These are phyloP conservation scores for Notoglanidium macrostoma DNA, from an alignment of 2,797 vertebrate genomes.

Conservation along the genomic window DNA sequence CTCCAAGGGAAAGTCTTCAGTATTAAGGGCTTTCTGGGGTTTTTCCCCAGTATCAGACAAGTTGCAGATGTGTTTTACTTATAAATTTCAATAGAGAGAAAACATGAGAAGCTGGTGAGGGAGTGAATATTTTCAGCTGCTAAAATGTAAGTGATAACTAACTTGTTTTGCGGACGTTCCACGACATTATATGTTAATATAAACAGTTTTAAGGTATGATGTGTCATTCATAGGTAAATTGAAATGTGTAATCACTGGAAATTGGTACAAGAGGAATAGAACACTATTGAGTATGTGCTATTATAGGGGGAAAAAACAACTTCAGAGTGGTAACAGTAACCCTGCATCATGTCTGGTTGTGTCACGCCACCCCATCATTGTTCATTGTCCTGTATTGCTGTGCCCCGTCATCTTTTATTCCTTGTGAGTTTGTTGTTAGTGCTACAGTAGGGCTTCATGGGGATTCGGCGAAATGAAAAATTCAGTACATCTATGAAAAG, in stretches of 20 bases:
- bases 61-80: neutral
- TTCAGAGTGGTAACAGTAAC: neutral
- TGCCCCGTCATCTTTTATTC: slow-evolving; percentile 12
- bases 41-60: no score
- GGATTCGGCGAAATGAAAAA: slow-evolving; percentile 30
- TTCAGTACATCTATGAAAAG: slow-evolving; percentile 53
- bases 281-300: neutral
- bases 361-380: neutral
- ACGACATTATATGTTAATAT: neutral
- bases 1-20: neutral
- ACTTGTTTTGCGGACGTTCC: neutral
- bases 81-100: neutral
- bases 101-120: neutral
- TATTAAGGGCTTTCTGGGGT: neutral
- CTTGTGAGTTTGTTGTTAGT: neutral
- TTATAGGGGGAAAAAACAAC: neutral
- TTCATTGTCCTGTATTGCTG: neutral
- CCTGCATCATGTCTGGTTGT: neutral
- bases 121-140: neutral
- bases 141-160: neutral
- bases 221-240: neutral
- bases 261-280: neutral
- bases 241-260: neutral
- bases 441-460: slow-evolving; percentile 21
- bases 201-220: neutral